These are phyloP conservation scores for Eumeta japonica DNA, from an alignment of 1,140 invertebrate species.

Conservation along the genomic window DNA sequence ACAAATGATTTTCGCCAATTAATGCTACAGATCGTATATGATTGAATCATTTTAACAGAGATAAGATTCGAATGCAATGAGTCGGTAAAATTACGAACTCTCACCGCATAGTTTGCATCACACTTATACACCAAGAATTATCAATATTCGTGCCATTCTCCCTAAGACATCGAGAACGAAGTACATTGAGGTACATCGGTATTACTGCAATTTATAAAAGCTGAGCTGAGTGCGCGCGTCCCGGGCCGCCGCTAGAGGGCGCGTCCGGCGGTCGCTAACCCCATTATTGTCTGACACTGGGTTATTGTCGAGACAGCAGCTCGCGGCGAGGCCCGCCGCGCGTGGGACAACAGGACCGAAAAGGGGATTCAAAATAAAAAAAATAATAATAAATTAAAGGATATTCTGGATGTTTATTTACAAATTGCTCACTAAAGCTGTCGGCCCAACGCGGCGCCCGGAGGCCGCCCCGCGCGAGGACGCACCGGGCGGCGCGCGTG, in stretches of 20 bases:
- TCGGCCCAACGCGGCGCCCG: too few species aligned
- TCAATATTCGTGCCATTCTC: not conserved
- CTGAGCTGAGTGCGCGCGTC: constrained; percentile 34
- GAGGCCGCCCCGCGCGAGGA: too few species aligned
- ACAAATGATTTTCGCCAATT: too few species aligned
- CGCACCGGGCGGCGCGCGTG: too few species aligned
- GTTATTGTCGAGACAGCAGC: constrained; percentile 57
- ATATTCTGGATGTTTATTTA: constrained; percentile 56
- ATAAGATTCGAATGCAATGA: too few species aligned
- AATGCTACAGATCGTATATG: too few species aligned
- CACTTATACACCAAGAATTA: not conserved
- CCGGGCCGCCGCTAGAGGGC: constrained; percentile 47
- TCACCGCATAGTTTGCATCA: not conserved
- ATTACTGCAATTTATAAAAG: constrained; percentile 25
- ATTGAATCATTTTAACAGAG: too few species aligned
- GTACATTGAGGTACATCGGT: not conserved
- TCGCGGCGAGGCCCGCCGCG: constrained; percentile 33
- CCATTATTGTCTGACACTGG: constrained; percentile 58
- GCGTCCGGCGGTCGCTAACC: too few species aligned
- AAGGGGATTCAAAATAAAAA: constrained; percentile 12
- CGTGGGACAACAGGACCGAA: constrained; percentile 8
- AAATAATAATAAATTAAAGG: constrained; percentile 54
- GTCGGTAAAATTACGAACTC: not conserved
- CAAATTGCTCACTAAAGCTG: constrained; percentile 47
- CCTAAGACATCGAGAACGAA: not conserved